Conservation (phyloP, 1,140 invertebrate species). For the Halotydeus destructor region DNA sequence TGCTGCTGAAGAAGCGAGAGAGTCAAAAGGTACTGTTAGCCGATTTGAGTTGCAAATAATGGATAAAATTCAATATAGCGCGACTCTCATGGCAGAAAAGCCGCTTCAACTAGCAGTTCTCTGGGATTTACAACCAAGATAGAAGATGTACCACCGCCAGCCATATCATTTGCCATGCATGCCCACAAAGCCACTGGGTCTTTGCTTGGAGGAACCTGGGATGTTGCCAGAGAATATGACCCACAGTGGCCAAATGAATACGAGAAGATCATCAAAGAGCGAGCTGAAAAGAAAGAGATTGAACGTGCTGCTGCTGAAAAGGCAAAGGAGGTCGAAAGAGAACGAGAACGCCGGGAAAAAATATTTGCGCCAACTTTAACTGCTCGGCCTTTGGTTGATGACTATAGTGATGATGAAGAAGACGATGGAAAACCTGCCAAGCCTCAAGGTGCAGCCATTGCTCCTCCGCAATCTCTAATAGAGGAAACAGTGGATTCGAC, state of each 20-base stretch:
- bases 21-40: conserved; percentile 22
- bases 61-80: not conserved
- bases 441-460: conserved; percentile 33
- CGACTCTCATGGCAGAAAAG: conserved; percentile 7
- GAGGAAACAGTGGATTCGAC: too few species aligned
- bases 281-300: conserved; percentile 24
- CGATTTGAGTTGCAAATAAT: not conserved
- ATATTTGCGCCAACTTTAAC: conserved; percentile 2
- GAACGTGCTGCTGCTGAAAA: conserved; percentile 15
- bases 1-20: conserved; percentile 26
- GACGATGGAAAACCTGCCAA: conserved; percentile 36
- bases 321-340: conserved; percentile 19
- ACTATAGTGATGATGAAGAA: conserved; percentile 34
- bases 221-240: conserved; percentile 76
- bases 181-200: conserved; percentile 19
- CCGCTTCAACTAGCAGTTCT: not conserved
- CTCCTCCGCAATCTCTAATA: conserved; percentile 26
- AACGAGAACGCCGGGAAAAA: not conserved
- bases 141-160: not conserved
- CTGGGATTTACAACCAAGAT: not conserved
- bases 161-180: not conserved
- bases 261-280: conserved; percentile 71
- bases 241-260: conserved; percentile 91
- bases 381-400: conserved; percentile 16
- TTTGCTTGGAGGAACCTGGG: conserved; percentile 43